Percentiles rank a stretch among this genome's conserved stretches.
These are phyloP conservation scores for Columba livia DNA, from an alignment of 2,113 vertebrate species.

Conservation along the genomic window DNA sequence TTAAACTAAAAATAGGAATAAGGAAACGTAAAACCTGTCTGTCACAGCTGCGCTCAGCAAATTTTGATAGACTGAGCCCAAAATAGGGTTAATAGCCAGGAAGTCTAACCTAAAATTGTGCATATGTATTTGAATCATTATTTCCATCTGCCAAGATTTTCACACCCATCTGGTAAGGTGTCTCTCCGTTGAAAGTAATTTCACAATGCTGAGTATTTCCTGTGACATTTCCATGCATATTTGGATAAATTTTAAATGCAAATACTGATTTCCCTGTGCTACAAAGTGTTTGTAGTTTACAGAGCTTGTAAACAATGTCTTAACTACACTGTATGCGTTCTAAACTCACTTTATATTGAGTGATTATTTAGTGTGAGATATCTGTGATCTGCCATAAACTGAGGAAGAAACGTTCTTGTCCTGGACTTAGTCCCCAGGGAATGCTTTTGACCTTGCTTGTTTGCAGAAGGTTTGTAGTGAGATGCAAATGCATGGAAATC, in stretches of 20 bases:
- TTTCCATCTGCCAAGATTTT: not conserved
- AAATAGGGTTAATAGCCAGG: not conserved
- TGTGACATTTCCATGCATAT: not conserved
- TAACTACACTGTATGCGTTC: not conserved
- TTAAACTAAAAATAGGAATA: not conserved
- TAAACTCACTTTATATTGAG: not conserved
- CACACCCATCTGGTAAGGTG: not conserved
- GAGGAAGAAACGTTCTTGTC: not conserved
- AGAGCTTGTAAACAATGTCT: not conserved
- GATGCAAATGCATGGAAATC: constrained; percentile 14
- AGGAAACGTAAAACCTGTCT: not conserved
- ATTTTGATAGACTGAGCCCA: not conserved
- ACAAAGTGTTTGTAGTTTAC: not conserved
- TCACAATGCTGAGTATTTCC: not conserved
- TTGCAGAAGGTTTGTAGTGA: not conserved
- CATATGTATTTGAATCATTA: not conserved
- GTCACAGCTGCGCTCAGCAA: not conserved
- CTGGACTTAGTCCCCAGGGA: not conserved
- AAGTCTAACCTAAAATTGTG: not conserved
- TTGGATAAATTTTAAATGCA: not conserved
- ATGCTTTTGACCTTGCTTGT: not conserved
- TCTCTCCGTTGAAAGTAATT: not conserved
- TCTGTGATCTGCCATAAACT: not conserved
- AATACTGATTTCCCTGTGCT: not conserved
- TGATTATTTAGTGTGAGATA: not conserved